Evolutionary conservation across 1,140 invertebrate genomes (phyloP), one percentile per base, ranked within the genome.

Genomic region (Polypedilum pembai): DNA sequence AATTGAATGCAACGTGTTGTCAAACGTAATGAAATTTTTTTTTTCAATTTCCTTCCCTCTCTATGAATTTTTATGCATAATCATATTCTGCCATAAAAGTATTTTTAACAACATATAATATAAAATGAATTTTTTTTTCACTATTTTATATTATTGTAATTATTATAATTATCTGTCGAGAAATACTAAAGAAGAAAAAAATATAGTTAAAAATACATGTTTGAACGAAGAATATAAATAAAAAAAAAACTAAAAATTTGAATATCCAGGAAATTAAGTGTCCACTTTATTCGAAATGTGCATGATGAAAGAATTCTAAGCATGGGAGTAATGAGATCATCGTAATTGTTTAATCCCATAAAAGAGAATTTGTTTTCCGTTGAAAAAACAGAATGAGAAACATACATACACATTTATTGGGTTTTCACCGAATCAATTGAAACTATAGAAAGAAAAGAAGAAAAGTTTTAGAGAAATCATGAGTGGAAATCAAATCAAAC

Each of bases 401-500:
- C n/a, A n/a, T 0, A 56, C 45, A 56, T 56, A 33, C 24, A 33
- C 24, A 33, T 5, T 3, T 56, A 56, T 56, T 56, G 45, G 45
- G 15, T 56, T 56, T 56, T 56, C 12, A 56, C n/a, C n/a, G 12
- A 12, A 15, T 56, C 10, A 56, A 56, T 33, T 56, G 45, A 56
- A 56, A 56, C 10, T 17, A 56, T 8, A 69, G 18, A 20, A 69
- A 69, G 18, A 69, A 69, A 69, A 69, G 17, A 69, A n/a, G 15
- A 69, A 69, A 69, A 69, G 8, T 18, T 18, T 66, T 17, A 66
- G 17, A 66, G 18, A 66, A 66, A n/a, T 45, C 41, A 69, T 18
- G 65, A 69, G 65, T 69, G 65, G 17, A 69, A 69, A 56, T 56
- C 45, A 56, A 18, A 69, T 69, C 65, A 69, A 69, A 69, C 65